A percentile compares a stretch with the other conserved stretches of the same genome.
Evolutionary conservation across 2,113 vertebrate genomes (phyloP).

Genomic region (Podarcis muralis): DNA sequence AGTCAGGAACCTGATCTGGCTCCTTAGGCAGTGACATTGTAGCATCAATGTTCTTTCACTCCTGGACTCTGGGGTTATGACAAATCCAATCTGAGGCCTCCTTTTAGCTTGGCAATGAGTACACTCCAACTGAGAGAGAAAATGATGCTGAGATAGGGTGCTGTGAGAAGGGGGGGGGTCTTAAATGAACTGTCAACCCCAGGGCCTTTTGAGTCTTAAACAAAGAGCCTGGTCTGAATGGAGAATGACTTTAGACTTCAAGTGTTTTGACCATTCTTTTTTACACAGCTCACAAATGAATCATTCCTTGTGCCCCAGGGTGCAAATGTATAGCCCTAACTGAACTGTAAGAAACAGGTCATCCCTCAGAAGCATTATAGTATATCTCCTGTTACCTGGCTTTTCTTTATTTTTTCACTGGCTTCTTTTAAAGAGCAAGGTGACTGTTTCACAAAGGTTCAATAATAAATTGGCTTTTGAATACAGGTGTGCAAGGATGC

Average conservation of each 20-base stretch:
- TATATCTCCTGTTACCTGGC: background rate
- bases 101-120: background rate
- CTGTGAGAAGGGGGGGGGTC: background rate
- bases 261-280: background rate
- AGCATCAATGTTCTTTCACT: too few species aligned
- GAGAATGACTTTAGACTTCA: background rate
- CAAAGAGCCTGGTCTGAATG: background rate
- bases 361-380: background rate
- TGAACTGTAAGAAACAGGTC: background rate
- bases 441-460: background rate
- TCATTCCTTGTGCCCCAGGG: background rate
- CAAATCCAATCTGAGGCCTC: background rate
- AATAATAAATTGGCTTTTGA: background rate
- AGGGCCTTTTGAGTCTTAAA: background rate
- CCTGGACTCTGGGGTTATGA: too few species aligned
- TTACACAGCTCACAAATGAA: background rate
- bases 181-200: background rate
- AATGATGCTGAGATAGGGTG: background rate
- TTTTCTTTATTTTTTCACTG: constrained; percentile 39
- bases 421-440: constrained; percentile 46
- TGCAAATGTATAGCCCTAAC: background rate
- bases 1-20: too few species aligned
- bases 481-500: constrained; percentile 41
- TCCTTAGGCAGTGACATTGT: too few species aligned
- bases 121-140: too few species aligned